Conservation (phyloP, 2,113 vertebrate species). For the Corythaixoides concolor region DNA sequence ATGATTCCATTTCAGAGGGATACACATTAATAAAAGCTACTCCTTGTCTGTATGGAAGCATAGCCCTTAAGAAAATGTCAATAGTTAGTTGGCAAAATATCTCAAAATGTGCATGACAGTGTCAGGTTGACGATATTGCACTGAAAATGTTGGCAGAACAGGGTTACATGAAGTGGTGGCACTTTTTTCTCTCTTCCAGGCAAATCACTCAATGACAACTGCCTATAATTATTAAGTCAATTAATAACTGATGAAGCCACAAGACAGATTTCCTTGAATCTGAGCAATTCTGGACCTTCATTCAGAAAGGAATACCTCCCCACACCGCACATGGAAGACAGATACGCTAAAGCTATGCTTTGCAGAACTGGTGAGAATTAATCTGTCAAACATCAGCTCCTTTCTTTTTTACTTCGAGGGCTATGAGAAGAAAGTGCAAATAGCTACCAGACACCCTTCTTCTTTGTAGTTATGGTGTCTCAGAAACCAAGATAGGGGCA, state of each 20-base stretch:
- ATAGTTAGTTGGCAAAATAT: neutral
- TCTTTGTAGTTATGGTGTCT: neutral
- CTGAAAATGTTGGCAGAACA: neutral
- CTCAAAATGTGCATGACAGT: neutral
- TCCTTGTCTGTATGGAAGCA: neutral
- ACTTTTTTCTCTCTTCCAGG: neutral
- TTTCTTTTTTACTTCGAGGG: neutral
- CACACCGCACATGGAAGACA: neutral
- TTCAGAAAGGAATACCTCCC: neutral
- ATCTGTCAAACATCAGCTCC: neutral
- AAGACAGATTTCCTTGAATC: neutral
- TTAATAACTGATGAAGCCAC: neutral
- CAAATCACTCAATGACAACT: neutral
- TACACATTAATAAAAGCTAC: neutral
- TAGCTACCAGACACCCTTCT: neutral
- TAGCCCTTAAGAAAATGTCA: neutral
- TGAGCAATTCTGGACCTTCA: neutral
- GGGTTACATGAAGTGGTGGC: neutral
- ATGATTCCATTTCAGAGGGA: neutral
- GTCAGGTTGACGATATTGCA: neutral
- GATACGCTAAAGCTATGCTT: neutral
- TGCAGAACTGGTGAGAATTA: conserved; percentile 1
- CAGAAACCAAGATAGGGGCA: neutral
- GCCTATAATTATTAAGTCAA: neutral
- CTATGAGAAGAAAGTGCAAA: neutral